Evolutionary conservation across 2,888 invertebrate species (phyloP).

Genomic region (Trichopria drosophilae): DNA sequence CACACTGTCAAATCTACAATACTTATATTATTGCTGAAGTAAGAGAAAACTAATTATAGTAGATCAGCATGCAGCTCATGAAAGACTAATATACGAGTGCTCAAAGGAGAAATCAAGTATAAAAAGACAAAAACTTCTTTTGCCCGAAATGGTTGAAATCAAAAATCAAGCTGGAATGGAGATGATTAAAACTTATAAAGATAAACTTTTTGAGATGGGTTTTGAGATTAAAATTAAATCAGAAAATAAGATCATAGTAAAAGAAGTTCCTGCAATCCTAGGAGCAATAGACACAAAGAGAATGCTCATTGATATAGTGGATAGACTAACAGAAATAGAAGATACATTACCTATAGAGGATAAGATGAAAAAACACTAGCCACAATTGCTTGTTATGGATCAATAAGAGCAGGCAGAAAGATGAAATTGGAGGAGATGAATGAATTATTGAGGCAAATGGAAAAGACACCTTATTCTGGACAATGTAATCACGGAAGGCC

Average conservation of each 20-base stretch:
- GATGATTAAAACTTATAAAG: slow-evolving; percentile 15
- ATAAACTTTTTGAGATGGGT: slow-evolving; percentile 15
- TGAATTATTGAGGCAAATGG: slow-evolving; percentile 20
- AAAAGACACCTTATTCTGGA: slow-evolving; percentile 15
- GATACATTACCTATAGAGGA: slow-evolving; percentile 15
- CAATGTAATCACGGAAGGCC: slow-evolving; percentile 24
- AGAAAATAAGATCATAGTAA: slow-evolving; percentile 14
- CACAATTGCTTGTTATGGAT: slow-evolving; percentile 19
- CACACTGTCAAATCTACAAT: slow-evolving; percentile 17
- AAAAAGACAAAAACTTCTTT: slow-evolving; percentile 17
- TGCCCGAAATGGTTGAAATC: slow-evolving; percentile 18
- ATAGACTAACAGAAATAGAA: slow-evolving; percentile 13
- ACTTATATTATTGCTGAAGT: slow-evolving; percentile 22
- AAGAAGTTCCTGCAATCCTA: slow-evolving; percentile 16
- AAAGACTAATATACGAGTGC: slow-evolving; percentile 13
- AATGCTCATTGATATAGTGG: slow-evolving; percentile 9
- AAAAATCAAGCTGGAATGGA: slow-evolving; percentile 11
- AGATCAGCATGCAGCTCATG: slow-evolving; percentile 22
- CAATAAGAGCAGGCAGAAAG: slow-evolving; percentile 20
- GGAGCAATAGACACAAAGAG: slow-evolving; percentile 17
- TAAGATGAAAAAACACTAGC: slow-evolving; percentile 14
- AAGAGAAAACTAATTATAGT: slow-evolving; percentile 17
- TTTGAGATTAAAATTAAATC: slow-evolving; percentile 13
- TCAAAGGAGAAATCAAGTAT: slow-evolving; percentile 15
- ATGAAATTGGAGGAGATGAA: slow-evolving; percentile 20